Conservation (phyloP, 1,140 invertebrate species). For the Rhagoletis pomonella region DNA sequence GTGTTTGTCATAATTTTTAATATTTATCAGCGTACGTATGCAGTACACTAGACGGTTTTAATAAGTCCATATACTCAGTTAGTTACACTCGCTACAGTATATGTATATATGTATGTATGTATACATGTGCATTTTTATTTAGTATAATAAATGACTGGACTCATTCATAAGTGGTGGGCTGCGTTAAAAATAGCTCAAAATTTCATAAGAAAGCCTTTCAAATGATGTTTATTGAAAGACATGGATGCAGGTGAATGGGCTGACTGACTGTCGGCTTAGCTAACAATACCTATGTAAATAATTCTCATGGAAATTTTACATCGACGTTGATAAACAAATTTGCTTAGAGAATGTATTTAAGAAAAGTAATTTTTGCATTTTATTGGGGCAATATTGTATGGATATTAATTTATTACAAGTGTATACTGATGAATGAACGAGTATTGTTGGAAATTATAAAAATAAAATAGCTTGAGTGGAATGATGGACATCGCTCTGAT, state of each 20-base stretch:
- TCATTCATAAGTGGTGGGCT: constrained; percentile 16
- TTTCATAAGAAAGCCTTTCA: constrained; percentile 1
- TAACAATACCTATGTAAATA: not conserved
- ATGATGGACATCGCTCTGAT: too few species aligned
- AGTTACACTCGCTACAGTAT: not conserved
- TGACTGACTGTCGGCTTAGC: not conserved
- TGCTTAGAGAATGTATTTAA: too few species aligned
- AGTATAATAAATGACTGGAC: not conserved
- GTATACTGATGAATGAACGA: too few species aligned
- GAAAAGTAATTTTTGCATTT: too few species aligned
- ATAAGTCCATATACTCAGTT: constrained; percentile 10
- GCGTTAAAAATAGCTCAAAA: constrained; percentile 41
- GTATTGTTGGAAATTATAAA: too few species aligned
- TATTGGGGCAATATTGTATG: too few species aligned
- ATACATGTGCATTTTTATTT: not conserved
- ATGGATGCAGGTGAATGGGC: not conserved
- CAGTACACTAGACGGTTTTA: not conserved
- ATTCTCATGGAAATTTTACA: constrained; percentile 32
- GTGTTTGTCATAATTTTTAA: not conserved
- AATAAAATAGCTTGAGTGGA: too few species aligned
- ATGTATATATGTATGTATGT: not conserved
- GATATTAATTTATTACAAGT: too few species aligned
- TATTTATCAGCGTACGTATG: not conserved
- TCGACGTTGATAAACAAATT: not conserved
- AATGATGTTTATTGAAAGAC: not conserved